Percentiles rank a stretch among this genome's conserved stretches.
Conservation (phyloP, 2,113 vertebrate genomes). For the Hyperopisus bebe region DNA sequence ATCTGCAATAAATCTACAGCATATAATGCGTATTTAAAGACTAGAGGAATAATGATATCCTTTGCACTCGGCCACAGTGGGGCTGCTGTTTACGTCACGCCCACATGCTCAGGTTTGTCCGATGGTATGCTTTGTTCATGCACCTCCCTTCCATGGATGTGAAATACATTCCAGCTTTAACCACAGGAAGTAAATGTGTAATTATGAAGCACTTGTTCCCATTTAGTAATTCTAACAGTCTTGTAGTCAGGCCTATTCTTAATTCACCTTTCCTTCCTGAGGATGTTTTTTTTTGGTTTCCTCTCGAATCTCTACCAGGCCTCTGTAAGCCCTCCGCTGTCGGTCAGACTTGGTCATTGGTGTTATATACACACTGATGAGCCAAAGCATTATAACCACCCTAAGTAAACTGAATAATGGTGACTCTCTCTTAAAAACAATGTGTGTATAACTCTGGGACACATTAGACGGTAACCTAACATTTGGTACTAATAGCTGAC, state of each 20-base stretch:
- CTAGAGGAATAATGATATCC: background rate
- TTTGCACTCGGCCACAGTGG: background rate
- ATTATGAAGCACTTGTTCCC: background rate
- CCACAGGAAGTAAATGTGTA: background rate
- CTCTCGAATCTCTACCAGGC: background rate
- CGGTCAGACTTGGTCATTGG: background rate
- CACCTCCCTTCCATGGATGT: background rate
- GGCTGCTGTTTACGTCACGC: background rate
- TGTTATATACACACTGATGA: background rate
- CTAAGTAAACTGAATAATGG: background rate
- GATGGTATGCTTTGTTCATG: background rate
- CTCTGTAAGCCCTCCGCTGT: background rate
- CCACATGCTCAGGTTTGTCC: background rate
- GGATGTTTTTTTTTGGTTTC: background rate
- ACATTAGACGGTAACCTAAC: background rate
- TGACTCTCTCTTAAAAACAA: too few relatives aligned
- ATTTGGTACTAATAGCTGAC: too few relatives aligned
- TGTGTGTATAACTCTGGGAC: background rate
- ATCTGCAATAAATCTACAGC: background rate
- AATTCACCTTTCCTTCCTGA: background rate
- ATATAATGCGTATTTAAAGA: background rate
- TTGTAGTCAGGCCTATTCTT: background rate
- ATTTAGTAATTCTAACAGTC: background rate
- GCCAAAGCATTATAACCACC: background rate
- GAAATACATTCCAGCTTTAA: background rate